phyloP scores from a whole-genome alignment of 2,888 invertebrate species.

The Trachelus iudaicus region DNA sequence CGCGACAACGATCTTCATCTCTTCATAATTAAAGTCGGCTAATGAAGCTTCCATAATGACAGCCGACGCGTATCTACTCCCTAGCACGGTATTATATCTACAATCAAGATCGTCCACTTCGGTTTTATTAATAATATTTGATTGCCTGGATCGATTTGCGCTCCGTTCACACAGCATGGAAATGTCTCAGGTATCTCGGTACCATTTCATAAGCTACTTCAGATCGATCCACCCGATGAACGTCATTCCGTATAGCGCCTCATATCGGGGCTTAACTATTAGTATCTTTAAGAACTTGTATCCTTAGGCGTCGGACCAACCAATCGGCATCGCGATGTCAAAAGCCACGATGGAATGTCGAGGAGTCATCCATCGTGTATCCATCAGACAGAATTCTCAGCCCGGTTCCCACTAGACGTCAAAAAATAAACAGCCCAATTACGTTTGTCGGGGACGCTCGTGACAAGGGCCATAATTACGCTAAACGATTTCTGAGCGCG shows the following conservation, averaged over 20 bases:
- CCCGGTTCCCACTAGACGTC: conserved; percentile 9
- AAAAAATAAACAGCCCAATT: conserved; percentile 34
- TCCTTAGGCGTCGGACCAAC: too few relatives aligned
- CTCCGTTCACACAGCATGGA: background rate
- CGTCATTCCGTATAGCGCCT: too few relatives aligned
- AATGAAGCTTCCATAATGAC: conserved; percentile 50
- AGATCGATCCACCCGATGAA: too few relatives aligned
- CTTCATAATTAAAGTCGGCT: conserved; percentile 54
- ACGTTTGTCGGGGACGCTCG: conserved; percentile 28
- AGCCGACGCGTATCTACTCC: conserved; percentile 33
- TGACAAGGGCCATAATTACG: conserved; percentile 53
- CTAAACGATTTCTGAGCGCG: conserved; percentile 42
- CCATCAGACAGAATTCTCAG: conserved; percentile 32
- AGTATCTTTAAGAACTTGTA: too few relatives aligned
- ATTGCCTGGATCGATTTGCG: conserved; percentile 16
- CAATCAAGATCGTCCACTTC: conserved; percentile 32
- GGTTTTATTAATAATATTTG: conserved; percentile 37
- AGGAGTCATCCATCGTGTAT: conserved; percentile 36
- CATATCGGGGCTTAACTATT: too few relatives aligned
- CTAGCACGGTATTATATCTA: conserved; percentile 34
- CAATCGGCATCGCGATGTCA: background rate
- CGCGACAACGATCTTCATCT: conserved; percentile 53
- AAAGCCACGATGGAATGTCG: conserved; percentile 26
- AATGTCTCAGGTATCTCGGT: background rate
- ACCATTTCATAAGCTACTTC: too few relatives aligned